phyloP scores from a whole-genome alignment of 2,113 vertebrate species.

The Bombycilla garrulus region DNA sequence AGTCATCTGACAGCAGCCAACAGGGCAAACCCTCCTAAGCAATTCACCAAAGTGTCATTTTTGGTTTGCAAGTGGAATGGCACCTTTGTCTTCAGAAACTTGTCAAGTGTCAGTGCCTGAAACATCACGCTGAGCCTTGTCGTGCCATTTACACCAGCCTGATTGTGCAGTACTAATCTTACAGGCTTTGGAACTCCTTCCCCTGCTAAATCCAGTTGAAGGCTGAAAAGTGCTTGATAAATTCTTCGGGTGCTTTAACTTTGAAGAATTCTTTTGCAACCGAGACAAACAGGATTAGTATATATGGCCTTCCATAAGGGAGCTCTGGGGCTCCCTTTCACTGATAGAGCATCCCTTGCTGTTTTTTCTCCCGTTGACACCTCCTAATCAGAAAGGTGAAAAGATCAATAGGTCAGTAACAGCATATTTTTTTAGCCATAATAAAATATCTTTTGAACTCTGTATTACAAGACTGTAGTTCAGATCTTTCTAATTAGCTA shows the following conservation, averaged over 20 bases:
- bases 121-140: constrained; percentile 15
- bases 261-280: not conserved
- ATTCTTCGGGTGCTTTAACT: constrained; percentile 28
- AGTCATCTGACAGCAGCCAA: not conserved
- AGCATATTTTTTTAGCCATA: not conserved
- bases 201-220: constrained; percentile 41
- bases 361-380: not conserved
- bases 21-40: not conserved
- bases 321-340: not conserved
- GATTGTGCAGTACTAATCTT: constrained; percentile 50
- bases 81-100: constrained; percentile 23
- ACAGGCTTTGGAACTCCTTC: constrained; percentile 19
- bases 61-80: not conserved
- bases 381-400: not conserved
- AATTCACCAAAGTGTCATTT: not conserved
- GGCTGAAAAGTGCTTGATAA: constrained; percentile 36
- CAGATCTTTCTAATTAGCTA: not conserved
- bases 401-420: not conserved
- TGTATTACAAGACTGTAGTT: not conserved
- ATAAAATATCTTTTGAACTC: not conserved
- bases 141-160: not conserved
- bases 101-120: constrained; percentile 43
- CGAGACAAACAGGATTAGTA: constrained; percentile 35
- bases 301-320: not conserved
- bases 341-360: not conserved